Percentiles rank a stretch among this genome's conserved stretches.
These are phyloP conservation scores for Dolichopus griseipennis DNA, from an alignment of 2,888 invertebrate genomes.

Conservation along the genomic window DNA sequence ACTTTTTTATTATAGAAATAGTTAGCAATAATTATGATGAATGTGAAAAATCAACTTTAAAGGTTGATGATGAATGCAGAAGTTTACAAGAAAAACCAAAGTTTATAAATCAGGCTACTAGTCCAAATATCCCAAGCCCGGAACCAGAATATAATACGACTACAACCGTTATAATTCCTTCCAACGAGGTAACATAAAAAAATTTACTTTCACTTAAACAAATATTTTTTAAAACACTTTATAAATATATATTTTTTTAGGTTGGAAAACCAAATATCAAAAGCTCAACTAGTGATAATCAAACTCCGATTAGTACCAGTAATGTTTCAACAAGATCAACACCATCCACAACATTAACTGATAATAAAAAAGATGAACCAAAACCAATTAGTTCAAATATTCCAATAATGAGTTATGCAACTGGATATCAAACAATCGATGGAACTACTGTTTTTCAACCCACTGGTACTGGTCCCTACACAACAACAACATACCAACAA, in stretches of 20 bases:
- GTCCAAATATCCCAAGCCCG: constrained; percentile 40
- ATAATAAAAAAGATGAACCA: constrained; percentile 28
- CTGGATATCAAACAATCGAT: constrained; percentile 39
- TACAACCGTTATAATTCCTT: constrained; percentile 14
- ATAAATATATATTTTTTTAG: neutral
- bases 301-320: neutral
- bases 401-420: constrained; percentile 32
- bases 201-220: neutral
- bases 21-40: constrained; percentile 20
- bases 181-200: constrained; percentile 18
- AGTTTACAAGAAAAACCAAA: constrained; percentile 36
- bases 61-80: constrained; percentile 15
- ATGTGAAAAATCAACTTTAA: constrained; percentile 20
- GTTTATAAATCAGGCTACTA: constrained; percentile 43
- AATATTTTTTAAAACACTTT: neutral
- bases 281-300: constrained; percentile 2
- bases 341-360: neutral
- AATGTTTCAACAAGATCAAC: constrained; percentile 9
- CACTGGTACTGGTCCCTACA: constrained; percentile 35
- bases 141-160: constrained; percentile 20
- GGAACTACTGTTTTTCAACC: constrained; percentile 40
- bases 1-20: constrained; percentile 18
- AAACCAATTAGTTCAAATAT: constrained; percentile 24
- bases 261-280: neutral
- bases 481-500: constrained; percentile 43